Evolutionary conservation across 1,140 invertebrate genomes (phyloP), one percentile per base, ranked within the genome.

Genomic region (Sinonovacula constricta): DNA sequence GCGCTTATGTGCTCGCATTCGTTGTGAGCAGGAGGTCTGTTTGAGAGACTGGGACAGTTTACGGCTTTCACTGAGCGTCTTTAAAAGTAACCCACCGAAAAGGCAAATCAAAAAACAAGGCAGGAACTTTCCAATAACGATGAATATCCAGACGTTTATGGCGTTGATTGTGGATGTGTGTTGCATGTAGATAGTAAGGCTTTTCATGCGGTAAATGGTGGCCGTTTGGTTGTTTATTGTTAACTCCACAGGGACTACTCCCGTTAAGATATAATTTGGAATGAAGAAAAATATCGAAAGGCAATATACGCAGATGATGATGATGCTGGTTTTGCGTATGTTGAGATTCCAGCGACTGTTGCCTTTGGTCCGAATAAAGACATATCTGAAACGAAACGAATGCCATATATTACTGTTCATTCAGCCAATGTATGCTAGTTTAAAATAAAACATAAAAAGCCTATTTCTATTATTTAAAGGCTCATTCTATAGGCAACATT

Each of bases 301-400:
- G 26, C 95, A 83, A 86, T 95, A 96, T 51, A 95, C 94, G 53
- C 93, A 91, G 10, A 94, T 87, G 31, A 97, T 94, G 2, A 95
- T 94, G 18, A 94, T 86, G 22, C 93, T 93, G 84, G 96, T 96
- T 1, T 94, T 92, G 0, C 91, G 85, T 90, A 95, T 94, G 69
- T 93, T 94, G 81, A 95, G 96, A 93, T 95, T 95, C 91, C 85
- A 95, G 95, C 94, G 95, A 94, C 82, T 80, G 1, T 60, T 63
- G 91, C 90, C 95, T 95, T 74, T 93, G 91, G 83, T 95, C 94
- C 1, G 95, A 94, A 89, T 94, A 87, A 85, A 93, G 91, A 14
- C 97, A 95, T 3, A 95, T 12, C 97, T 92, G 96, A 97, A 98
- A 5, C n/a, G n/a, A n/a, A n/a, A n/a, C n/a, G n/a, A n/a, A n/a